phyloP scores from a whole-genome alignment of 2,113 vertebrate genomes.

The Phocoena sinus region DNA sequence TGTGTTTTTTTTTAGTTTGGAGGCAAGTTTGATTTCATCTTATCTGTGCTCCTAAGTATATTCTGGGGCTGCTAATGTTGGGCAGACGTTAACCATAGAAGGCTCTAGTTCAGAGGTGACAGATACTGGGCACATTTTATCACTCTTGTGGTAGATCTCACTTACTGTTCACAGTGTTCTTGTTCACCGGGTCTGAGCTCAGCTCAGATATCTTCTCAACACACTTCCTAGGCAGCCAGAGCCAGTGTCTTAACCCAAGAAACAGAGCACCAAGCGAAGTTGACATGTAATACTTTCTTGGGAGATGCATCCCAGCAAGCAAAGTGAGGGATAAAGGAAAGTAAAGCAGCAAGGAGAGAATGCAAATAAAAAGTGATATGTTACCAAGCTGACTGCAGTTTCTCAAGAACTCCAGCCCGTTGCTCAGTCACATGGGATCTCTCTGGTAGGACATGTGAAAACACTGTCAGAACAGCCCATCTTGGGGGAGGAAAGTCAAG shows the following conservation, averaged over 20 bases:
- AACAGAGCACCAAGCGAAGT: background rate
- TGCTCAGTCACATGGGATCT: background rate
- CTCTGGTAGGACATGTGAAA: background rate
- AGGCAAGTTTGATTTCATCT: background rate
- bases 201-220: background rate
- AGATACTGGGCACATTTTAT: background rate
- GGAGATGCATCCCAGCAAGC: background rate
- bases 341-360: background rate
- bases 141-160: background rate
- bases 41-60: background rate
- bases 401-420: background rate
- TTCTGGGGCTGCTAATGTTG: background rate
- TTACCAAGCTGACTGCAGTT: background rate
- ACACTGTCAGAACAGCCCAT: accelerated
- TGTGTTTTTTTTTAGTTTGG: background rate
- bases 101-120: background rate
- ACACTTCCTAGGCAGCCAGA: background rate
- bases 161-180: too few relatives aligned
- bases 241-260: background rate
- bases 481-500: background rate
- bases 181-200: background rate
- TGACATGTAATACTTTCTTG: background rate
- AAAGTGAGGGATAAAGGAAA: background rate
- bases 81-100: background rate
- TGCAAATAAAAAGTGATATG: background rate